A percentile compares a stretch with the other conserved stretches of the same genome.
These are phyloP conservation scores for Acrocyrtus sp. DNA, from an alignment of 2,888 invertebrate genomes.

Conservation along the genomic window DNA sequence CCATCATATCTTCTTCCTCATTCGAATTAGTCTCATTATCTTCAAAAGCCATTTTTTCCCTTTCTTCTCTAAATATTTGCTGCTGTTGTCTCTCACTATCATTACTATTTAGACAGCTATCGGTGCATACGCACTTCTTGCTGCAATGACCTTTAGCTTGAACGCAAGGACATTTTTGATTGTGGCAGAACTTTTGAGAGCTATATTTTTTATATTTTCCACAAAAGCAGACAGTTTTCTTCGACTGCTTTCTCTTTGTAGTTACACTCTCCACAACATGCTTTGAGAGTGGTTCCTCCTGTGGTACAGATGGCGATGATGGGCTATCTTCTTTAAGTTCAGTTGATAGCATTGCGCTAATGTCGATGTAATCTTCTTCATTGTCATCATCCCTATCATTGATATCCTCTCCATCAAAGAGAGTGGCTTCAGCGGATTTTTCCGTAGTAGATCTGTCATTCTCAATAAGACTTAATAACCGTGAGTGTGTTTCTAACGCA, in stretches of 20 bases:
- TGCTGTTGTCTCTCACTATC: conserved; percentile 20
- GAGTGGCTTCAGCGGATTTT: not conserved
- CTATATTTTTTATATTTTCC: conserved; percentile 25
- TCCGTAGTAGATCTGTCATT: not conserved
- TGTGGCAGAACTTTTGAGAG: conserved; percentile 35
- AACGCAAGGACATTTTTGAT: conserved; percentile 23
- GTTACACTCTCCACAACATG: not conserved
- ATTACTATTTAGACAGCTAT: conserved; percentile 18
- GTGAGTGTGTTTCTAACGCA: not conserved
- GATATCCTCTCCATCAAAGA: not conserved
- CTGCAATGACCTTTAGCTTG: conserved; percentile 5
- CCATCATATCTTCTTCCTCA: not conserved
- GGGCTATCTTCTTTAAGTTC: conserved; percentile 8
- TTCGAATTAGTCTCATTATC: not conserved
- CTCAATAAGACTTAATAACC: too few relatives aligned
- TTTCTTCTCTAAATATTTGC: conserved; percentile 25
- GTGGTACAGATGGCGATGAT: not conserved
- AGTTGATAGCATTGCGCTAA: conserved; percentile 11
- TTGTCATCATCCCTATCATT: not conserved
- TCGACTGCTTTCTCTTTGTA: not conserved
- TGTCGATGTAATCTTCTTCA: not conserved
- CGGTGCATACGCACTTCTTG: conserved; percentile 16
- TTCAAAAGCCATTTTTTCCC: conserved; percentile 9
- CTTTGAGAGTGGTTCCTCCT: not conserved
- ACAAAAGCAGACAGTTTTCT: conserved; percentile 7